Evolutionary conservation across 2,888 invertebrate species (phyloP).

Genomic region (Erebia epiphron): DNA sequence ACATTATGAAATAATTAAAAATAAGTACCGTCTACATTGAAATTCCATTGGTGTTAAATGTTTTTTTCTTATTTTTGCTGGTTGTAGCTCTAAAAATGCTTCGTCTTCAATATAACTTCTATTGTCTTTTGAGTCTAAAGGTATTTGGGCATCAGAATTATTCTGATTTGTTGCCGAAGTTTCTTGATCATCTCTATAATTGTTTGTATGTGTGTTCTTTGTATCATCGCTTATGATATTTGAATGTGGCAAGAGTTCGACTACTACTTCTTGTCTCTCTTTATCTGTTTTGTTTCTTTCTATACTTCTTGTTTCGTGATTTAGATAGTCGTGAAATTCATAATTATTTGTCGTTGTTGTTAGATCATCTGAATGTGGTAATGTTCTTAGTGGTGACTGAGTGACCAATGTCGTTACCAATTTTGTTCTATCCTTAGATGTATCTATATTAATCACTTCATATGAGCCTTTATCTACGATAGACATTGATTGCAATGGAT

Average conservation of each 20-base stretch:
- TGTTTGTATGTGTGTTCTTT: constrained; percentile 31
- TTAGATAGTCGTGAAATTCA: neutral
- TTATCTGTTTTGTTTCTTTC: constrained; percentile 29
- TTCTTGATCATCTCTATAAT: constrained; percentile 20
- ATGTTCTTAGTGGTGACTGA: neutral
- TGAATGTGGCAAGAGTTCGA: constrained; percentile 45
- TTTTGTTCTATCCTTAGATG: constrained; percentile 36
- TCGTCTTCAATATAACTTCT: constrained; percentile 52
- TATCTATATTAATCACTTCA: constrained; percentile 35
- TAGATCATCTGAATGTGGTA: neutral
- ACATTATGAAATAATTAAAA: neutral
- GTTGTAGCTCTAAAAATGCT: constrained; percentile 54
- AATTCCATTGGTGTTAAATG: constrained; percentile 63
- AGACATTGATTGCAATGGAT: constrained; percentile 52
- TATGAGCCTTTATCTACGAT: constrained; percentile 38
- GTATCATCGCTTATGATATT: constrained; percentile 27
- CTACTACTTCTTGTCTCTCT: constrained; percentile 46
- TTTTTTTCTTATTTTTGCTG: constrained; percentile 64
- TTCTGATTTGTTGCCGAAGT: constrained; percentile 26
- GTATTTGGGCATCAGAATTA: constrained; percentile 8
- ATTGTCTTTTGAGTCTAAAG: constrained; percentile 30
- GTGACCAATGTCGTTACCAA: neutral
- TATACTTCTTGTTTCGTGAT: neutral
- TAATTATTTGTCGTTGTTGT: constrained; percentile 17
- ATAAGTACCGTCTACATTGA: constrained; percentile 69